A percentile compares a stretch with the other conserved stretches of the same genome.
Evolutionary conservation across 2,113 vertebrate genomes (phyloP).

Genomic region (Eubucco bourcierii): DNA sequence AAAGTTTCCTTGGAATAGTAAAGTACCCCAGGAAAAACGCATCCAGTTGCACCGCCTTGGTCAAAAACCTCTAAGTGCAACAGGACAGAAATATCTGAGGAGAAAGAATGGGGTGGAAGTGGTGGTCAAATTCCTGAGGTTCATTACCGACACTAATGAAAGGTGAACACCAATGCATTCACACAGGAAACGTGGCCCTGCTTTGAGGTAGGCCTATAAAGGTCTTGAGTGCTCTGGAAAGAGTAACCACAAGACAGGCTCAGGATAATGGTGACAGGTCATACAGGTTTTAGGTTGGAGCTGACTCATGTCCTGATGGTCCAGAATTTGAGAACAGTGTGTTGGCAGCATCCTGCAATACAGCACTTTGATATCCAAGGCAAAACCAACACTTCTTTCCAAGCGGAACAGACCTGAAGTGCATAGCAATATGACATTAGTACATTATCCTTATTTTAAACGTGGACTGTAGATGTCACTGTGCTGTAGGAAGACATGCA

Average conservation of each 20-base stretch:
- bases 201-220: background rate
- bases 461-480: conserved; percentile 60
- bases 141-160: background rate
- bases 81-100: background rate
- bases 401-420: background rate
- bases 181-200: background rate
- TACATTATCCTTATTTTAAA: background rate
- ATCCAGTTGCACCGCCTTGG: background rate
- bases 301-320: background rate
- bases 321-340: background rate
- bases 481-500: conserved; percentile 23
- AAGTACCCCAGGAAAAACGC: background rate
- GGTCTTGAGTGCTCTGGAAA: background rate
- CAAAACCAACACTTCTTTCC: background rate
- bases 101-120: background rate
- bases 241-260: background rate
- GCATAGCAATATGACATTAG: background rate
- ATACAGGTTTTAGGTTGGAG: background rate
- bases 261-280: background rate
- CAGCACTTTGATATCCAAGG: background rate
- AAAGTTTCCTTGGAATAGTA: background rate
- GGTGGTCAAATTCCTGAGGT: background rate
- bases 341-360: background rate
- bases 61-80: background rate
- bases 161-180: background rate